A percentile compares a stretch with the other conserved stretches of the same genome.
Conservation (phyloP, 2,888 invertebrate species). For the Apotomis turbidana region DNA sequence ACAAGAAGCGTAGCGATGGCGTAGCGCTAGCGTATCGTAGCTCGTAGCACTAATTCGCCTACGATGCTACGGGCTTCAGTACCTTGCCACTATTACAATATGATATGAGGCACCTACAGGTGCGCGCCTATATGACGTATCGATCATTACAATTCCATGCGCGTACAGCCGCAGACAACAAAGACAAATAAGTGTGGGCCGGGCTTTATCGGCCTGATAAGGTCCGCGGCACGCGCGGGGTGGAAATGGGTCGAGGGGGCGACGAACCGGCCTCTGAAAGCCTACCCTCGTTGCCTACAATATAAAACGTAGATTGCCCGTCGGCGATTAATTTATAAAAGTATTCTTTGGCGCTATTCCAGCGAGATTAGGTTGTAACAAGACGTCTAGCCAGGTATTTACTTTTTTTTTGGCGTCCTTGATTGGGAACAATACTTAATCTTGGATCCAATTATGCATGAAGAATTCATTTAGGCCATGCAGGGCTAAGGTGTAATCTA, state of each 20-base stretch:
- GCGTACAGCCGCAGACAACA: constrained; percentile 33
- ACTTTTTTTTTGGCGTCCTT: not conserved
- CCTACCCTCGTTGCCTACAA: constrained; percentile 59
- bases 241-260: constrained; percentile 78
- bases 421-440: too few relatives aligned
- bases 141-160: constrained; percentile 13
- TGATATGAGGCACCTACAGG: not conserved
- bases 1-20: constrained; percentile 21
- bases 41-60: constrained; percentile 25
- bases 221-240: constrained; percentile 76
- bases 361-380: not conserved
- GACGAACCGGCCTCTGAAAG: constrained; percentile 72
- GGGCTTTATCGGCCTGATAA: constrained; percentile 72
- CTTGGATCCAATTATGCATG: too few relatives aligned
- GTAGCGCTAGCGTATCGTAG: constrained; percentile 21
- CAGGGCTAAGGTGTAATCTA: too few relatives aligned
- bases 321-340: not conserved
- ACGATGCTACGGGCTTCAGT: constrained; percentile 31
- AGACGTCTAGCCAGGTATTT: not conserved
- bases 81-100: not conserved
- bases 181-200: constrained; percentile 54
- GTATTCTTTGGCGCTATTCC: not conserved
- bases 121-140: not conserved
- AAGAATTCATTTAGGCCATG: too few relatives aligned
- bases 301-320: constrained; percentile 2